A percentile compares a stretch with the other conserved stretches of the same genome.
Evolutionary conservation across 2,888 invertebrate genomes (phyloP).

Genomic region (Byasa hedistus): DNA sequence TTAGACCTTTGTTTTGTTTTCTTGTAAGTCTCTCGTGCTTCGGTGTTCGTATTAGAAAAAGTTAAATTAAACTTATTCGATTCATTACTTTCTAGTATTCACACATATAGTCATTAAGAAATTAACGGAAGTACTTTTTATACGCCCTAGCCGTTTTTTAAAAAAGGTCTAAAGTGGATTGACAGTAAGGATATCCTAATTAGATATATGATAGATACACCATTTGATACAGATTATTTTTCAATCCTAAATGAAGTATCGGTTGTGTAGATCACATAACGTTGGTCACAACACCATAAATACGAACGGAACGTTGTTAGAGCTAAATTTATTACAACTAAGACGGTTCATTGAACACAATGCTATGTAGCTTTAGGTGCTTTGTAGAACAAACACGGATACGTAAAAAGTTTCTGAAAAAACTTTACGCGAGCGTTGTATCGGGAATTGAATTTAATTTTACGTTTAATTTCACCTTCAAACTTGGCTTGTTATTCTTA

Average conservation of each 20-base stretch:
- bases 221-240: neutral
- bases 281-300: conserved; percentile 20
- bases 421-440: conserved; percentile 21
- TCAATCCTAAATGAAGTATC: neutral
- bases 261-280: neutral
- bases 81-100: neutral
- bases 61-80: neutral
- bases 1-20: conserved; percentile 24
- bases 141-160: too few species aligned
- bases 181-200: too few species aligned
- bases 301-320: conserved; percentile 14
- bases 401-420: conserved; percentile 27
- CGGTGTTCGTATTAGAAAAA: conserved; percentile 3
- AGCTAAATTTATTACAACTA: conserved; percentile 30
- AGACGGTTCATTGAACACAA: conserved; percentile 41
- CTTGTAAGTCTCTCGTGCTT: conserved; percentile 4
- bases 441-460: conserved; percentile 29
- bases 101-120: too few species aligned
- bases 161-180: too few species aligned
- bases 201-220: too few species aligned
- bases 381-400: conserved; percentile 27
- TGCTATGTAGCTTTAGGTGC: conserved; percentile 36
- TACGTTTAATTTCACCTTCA: conserved; percentile 14
- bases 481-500: conserved; percentile 1
- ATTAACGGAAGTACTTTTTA: too few species aligned